These are phyloP conservation scores for Gadopsis marmoratus DNA, from an alignment of 2,797 vertebrate genomes.

Conservation along the genomic window DNA sequence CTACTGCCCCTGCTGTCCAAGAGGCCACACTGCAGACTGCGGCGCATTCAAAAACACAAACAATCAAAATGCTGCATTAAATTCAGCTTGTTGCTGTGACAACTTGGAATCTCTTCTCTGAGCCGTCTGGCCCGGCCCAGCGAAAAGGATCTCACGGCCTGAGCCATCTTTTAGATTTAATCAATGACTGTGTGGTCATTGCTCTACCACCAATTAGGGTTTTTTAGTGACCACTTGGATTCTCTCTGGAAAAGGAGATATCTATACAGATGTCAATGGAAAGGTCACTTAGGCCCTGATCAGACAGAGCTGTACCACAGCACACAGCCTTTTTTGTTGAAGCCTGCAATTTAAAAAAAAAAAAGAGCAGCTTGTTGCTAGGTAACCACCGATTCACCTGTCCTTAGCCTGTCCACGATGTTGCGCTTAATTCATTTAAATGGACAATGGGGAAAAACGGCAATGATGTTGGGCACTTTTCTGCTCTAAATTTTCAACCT, in stretches of 20 bases:
- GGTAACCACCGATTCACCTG: too few species aligned
- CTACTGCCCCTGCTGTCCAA: background rate
- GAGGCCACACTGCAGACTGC: background rate
- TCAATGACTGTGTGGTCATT: background rate
- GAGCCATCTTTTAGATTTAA: background rate
- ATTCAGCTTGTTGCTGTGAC: constrained; percentile 9
- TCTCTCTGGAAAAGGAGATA: background rate
- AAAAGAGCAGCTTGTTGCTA: too few species aligned
- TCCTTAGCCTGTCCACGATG: too few species aligned
- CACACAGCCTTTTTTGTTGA: too few species aligned
- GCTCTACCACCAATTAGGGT: background rate
- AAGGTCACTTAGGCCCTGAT: background rate
- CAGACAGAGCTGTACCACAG: too few species aligned
- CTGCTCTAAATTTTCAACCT: too few species aligned
- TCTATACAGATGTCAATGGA: background rate
- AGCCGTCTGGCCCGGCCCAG: background rate
- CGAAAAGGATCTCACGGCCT: background rate
- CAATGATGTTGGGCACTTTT: too few species aligned
- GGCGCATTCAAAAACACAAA: too few species aligned
- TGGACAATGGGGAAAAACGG: too few species aligned
- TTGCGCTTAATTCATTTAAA: too few species aligned
- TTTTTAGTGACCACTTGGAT: background rate
- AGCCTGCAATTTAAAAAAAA: too few species aligned
- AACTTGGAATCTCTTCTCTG: background rate
- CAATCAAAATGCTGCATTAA: background rate